phyloP scores from a whole-genome alignment of 2,797 vertebrate genomes.

The Harpagifer antarcticus region DNA sequence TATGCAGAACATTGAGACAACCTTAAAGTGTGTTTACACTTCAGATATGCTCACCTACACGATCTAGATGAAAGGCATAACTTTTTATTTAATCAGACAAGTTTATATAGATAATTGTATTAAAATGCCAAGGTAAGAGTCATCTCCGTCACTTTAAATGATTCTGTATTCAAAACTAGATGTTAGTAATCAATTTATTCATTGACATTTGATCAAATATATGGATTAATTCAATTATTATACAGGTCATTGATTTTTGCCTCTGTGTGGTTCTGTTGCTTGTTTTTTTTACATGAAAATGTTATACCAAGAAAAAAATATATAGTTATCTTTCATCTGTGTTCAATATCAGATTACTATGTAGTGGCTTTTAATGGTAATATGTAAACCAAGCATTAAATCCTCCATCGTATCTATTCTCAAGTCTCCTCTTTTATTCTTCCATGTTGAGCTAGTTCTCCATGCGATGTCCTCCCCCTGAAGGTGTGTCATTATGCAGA shows the following conservation, averaged over 20 bases:
- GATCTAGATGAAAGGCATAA: not conserved
- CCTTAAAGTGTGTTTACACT: conserved; percentile 10
- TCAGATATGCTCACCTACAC: not conserved
- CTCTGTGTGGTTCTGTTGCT: not conserved
- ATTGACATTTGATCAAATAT: not conserved
- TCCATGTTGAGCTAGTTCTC: not conserved
- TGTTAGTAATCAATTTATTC: not conserved
- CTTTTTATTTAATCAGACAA: conserved; percentile 2
- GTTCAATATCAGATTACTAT: not conserved
- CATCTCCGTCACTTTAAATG: not conserved
- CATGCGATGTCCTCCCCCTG: conserved; percentile 20
- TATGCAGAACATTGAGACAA: conserved; percentile 9
- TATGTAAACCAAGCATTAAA: not conserved
- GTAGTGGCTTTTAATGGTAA: not conserved
- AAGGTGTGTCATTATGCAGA: conserved; percentile 46
- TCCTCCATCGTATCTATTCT: conserved; percentile 13
- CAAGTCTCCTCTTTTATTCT: not conserved
- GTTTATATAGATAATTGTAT: not conserved
- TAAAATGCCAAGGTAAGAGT: not conserved
- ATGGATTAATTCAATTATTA: not conserved
- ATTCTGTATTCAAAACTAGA: not conserved
- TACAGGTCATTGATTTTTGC: not conserved
- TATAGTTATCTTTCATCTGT: not conserved
- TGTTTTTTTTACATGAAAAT: conserved; percentile 1
- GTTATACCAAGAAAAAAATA: not conserved